phyloP scores from a whole-genome alignment of 2,113 vertebrate genomes.

The Myanophis thanlyinensis region DNA sequence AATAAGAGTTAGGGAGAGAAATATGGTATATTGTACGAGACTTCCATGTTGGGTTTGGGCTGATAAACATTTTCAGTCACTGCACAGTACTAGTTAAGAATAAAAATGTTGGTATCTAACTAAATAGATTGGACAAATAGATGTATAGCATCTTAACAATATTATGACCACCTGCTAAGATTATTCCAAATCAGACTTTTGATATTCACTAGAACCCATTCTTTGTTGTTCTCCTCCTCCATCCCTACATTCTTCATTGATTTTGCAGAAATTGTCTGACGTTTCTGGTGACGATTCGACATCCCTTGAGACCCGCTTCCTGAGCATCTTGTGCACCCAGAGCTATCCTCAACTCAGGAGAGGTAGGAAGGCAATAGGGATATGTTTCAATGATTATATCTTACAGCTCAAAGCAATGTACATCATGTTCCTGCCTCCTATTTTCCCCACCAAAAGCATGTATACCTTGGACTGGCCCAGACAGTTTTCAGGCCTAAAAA shows the following conservation, averaged over 20 bases:
- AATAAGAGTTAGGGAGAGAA: not conserved
- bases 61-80: not conserved
- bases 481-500: not conserved
- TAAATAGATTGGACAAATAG: not conserved
- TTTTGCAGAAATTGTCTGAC: conserved; percentile 83
- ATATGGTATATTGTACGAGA: not conserved
- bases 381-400: not conserved
- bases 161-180: not conserved
- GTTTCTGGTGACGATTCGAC: conserved; percentile 83
- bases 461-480: not conserved
- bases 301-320: conserved; percentile 89
- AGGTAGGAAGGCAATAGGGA: conserved; percentile 82
- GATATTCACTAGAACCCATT: not conserved
- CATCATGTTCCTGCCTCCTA: not conserved
- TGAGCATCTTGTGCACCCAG: conserved; percentile 91
- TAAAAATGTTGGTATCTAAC: not conserved
- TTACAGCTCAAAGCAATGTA: not conserved
- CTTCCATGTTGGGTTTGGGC: not conserved
- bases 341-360: conserved; percentile 90
- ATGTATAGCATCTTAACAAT: not conserved
- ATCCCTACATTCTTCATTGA: not conserved
- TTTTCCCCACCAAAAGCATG: not conserved
- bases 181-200: not conserved
- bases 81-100: not conserved
- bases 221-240: not conserved